Evolutionary conservation across 2,113 vertebrate species (phyloP).

Genomic region (Toxotes jaculatrix): DNA sequence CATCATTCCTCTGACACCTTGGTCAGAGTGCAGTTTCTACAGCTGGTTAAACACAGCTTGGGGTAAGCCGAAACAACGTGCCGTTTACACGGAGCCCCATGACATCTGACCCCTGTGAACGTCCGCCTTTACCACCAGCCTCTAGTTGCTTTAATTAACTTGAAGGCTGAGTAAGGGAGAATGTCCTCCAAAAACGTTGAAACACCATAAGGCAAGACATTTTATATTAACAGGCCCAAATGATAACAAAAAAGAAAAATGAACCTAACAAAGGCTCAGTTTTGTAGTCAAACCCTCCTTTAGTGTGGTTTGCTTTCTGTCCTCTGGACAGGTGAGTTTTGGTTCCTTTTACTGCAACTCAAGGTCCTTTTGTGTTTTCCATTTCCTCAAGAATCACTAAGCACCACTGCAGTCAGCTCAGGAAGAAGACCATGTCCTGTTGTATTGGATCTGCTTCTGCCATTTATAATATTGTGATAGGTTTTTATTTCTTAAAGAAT

Average conservation of each 20-base stretch:
- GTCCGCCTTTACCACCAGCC: conserved; percentile 33
- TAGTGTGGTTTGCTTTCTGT: neutral
- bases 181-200: neutral
- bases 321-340: too few species aligned
- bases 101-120: conserved; percentile 56
- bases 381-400: neutral
- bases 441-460: conserved; percentile 3
- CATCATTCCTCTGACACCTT: conserved; percentile 60
- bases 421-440: neutral
- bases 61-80: conserved; percentile 49
- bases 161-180: neutral
- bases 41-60: conserved; percentile 83
- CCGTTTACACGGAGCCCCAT: conserved; percentile 52
- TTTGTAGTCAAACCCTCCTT: neutral
- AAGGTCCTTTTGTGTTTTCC: neutral
- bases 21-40: conserved; percentile 64
- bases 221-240: neutral
- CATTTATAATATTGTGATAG: conserved; percentile 8
- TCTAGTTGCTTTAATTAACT: conserved; percentile 38
- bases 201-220: neutral
- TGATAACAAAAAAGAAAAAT: neutral
- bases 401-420: fast-evolving
- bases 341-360: neutral
- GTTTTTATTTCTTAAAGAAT: conserved; percentile 22
- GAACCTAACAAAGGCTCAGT: neutral